Percentiles rank a stretch among this genome's conserved stretches.
These are phyloP conservation scores for Hapalemur alaotrensis DNA, from an alignment of 2,797 vertebrate genomes.

Conservation along the genomic window DNA sequence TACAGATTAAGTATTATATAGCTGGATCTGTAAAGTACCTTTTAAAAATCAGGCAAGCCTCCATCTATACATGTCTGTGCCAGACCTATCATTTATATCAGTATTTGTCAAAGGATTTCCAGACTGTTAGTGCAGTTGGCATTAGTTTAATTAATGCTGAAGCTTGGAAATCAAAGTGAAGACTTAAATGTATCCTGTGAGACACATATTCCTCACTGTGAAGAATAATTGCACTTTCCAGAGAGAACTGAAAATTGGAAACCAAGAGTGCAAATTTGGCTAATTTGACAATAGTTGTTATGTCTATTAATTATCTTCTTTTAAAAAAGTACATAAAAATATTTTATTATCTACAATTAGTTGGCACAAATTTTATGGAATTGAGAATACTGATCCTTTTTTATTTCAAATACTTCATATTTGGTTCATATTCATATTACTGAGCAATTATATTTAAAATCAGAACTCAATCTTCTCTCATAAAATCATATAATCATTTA, in stretches of 20 bases:
- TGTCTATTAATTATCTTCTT: neutral
- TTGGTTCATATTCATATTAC: neutral
- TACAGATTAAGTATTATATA: neutral
- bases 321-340: neutral
- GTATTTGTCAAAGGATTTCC: constrained; percentile 38
- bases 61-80: neutral
- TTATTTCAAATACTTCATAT: neutral
- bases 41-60: constrained; percentile 34
- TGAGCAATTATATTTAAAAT: constrained; percentile 28
- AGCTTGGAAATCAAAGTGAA: constrained; percentile 57
- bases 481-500: constrained; percentile 21
- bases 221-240: constrained; percentile 39
- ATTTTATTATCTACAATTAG: constrained; percentile 31
- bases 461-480: neutral
- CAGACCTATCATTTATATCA: constrained; percentile 6
- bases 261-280: neutral
- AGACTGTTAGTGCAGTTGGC: neutral
- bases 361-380: neutral
- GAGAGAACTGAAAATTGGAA: constrained; percentile 33
- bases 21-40: constrained; percentile 8
- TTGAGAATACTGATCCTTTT: neutral
- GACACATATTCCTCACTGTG: neutral
- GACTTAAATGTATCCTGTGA: constrained; percentile 10
- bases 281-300: neutral
- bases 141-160: constrained; percentile 59